Conservation (phyloP, 30 jellyfish, hydroid and myxozoan genomes). For the Mastigias papua region DNA sequence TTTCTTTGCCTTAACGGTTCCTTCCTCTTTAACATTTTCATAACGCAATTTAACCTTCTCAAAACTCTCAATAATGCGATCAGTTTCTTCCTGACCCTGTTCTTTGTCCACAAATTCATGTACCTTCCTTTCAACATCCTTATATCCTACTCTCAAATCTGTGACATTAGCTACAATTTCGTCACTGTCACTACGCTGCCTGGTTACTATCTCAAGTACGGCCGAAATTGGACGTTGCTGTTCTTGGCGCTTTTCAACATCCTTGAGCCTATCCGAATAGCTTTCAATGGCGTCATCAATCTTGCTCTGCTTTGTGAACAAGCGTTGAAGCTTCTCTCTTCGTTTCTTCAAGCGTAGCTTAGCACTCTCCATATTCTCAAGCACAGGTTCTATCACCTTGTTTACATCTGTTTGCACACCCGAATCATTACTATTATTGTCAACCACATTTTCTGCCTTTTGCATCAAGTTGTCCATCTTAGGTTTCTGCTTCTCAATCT, state of each 20-base stretch:
- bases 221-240: conserved; percentile 85
- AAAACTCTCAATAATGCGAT: conserved; percentile 40
- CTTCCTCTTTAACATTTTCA: conserved; percentile 40
- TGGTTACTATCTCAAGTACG: conserved; percentile 63
- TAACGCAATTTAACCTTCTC: conserved; percentile 65
- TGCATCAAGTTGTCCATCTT: conserved; percentile 48
- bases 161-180: conserved; percentile 41
- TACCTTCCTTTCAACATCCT: conserved; percentile 58
- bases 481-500: conserved; percentile 63
- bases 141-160: conserved; percentile 62
- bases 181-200: conserved; percentile 69
- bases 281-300: conserved; percentile 79
- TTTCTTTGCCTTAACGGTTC: conserved; percentile 42
- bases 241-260: conserved; percentile 64
- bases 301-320: conserved; percentile 49
- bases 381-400: conserved; percentile 15
- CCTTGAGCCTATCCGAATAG: conserved; percentile 66
- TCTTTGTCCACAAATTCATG: conserved; percentile 54
- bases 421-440: conserved; percentile 65
- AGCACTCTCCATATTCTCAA: conserved; percentile 62
- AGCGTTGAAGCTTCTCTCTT: conserved; percentile 71
- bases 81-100: conserved; percentile 64
- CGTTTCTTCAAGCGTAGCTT: conserved; percentile 59
- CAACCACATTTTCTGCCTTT: conserved; percentile 64
- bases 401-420: conserved; percentile 56